These are phyloP conservation scores for Sarcophaga carnaria DNA, from an alignment of 2,888 invertebrate genomes.

Conservation along the genomic window DNA sequence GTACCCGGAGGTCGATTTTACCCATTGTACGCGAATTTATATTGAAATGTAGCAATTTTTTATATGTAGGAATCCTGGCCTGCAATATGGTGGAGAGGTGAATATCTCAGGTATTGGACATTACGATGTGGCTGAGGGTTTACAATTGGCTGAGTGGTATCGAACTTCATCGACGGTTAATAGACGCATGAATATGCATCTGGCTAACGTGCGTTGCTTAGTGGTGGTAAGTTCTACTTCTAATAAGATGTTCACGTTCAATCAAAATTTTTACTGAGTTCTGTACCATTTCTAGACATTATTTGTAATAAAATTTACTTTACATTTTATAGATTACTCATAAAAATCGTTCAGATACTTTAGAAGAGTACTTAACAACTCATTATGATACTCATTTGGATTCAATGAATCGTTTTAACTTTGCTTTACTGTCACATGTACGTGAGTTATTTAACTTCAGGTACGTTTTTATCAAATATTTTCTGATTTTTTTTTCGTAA, in stretches of 20 bases:
- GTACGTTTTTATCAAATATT: constrained; percentile 80
- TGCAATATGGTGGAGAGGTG: constrained; percentile 83
- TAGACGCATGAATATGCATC: constrained; percentile 83
- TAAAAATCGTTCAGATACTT: constrained; percentile 79
- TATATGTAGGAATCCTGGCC: constrained; percentile 83
- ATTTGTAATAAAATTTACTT: neutral
- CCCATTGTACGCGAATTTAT: no score
- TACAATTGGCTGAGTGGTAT: constrained; percentile 77
- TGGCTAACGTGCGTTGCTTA: constrained; percentile 83
- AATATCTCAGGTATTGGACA: constrained; percentile 82
- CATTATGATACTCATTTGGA: constrained; percentile 84
- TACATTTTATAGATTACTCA: constrained; percentile 80
- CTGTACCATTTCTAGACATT: neutral
- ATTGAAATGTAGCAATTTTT: no score
- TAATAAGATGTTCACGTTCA: neutral
- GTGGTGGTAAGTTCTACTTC: constrained; percentile 82
- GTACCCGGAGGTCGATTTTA: no score
- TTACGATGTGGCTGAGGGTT: constrained; percentile 80
- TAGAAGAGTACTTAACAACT: constrained; percentile 83
- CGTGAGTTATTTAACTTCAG: constrained; percentile 86
- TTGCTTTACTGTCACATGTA: constrained; percentile 84
- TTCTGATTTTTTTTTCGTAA: neutral
- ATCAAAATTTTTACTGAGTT: neutral
- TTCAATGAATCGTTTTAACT: constrained; percentile 86
- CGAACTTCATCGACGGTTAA: constrained; percentile 76